Percentiles rank a stretch among this genome's conserved stretches.
phyloP scores from a whole-genome alignment of 2,113 vertebrate species.

The Brachionichthys hirsutus region DNA sequence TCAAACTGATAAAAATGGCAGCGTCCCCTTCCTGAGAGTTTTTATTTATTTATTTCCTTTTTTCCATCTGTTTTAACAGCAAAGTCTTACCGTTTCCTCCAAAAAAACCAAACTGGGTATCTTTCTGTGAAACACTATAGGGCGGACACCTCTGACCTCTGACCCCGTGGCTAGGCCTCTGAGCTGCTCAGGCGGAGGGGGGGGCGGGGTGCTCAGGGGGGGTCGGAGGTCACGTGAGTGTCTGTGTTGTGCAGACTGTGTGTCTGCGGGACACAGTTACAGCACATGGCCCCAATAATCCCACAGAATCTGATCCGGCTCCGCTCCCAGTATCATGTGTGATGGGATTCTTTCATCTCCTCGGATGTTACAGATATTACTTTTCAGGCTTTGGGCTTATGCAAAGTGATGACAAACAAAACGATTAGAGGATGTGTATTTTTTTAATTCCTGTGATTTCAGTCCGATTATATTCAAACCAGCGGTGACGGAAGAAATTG shows the following conservation, averaged over 20 bases:
- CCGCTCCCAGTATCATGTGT: slow-evolving; percentile 43
- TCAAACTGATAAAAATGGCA: slow-evolving; percentile 52
- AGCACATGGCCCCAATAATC: slow-evolving; percentile 68
- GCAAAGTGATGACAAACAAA: not conserved
- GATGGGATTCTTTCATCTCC: slow-evolving; percentile 50
- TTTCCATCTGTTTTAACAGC: slow-evolving; percentile 20
- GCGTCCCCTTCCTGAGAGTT: not conserved
- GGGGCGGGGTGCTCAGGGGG: slow-evolving; percentile 50
- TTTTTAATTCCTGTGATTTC: not conserved
- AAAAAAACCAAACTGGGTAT: slow-evolving; percentile 59
- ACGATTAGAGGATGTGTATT: slow-evolving; percentile 2
- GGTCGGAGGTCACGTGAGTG: slow-evolving; percentile 65
- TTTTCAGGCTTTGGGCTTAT: slow-evolving; percentile 19
- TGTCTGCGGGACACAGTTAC: slow-evolving; percentile 69
- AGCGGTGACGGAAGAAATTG: slow-evolving; percentile 19
- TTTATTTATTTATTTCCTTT: not conserved
- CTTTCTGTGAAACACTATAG: slow-evolving; percentile 71
- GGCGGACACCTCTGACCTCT: slow-evolving; percentile 66
- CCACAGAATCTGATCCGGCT: slow-evolving; percentile 57
- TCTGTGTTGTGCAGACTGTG: slow-evolving; percentile 71
- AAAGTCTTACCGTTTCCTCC: slow-evolving; percentile 47
- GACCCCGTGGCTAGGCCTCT: slow-evolving; percentile 65
- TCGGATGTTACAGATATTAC: slow-evolving; percentile 43
- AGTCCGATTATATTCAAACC: slow-evolving; percentile 18
- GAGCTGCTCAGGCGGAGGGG: slow-evolving; percentile 50